Conservation (phyloP, 2,888 invertebrate genomes). For the Cantharis lateralis region DNA sequence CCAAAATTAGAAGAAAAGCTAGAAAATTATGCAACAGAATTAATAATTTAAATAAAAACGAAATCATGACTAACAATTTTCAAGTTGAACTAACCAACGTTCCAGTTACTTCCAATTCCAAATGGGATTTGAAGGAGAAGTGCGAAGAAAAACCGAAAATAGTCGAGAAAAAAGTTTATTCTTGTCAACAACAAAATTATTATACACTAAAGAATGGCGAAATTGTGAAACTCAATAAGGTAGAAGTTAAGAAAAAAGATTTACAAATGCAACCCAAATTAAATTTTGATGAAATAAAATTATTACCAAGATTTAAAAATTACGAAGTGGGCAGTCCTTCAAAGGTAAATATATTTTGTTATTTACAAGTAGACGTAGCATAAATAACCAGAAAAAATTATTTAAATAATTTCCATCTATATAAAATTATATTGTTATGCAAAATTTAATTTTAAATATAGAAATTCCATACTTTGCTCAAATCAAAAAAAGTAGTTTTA, state of each 20-base stretch:
- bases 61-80: slow-evolving; percentile 2
- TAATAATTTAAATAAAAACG: slow-evolving; percentile 7
- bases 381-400: too few species aligned
- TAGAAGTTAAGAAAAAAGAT: slow-evolving; percentile 50
- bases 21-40: slow-evolving; percentile 47
- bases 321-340: slow-evolving; percentile 61
- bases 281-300: slow-evolving; percentile 60
- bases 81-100: slow-evolving; percentile 16
- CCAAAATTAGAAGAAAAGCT: slow-evolving; percentile 57
- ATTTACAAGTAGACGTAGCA: too few species aligned
- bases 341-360: slow-evolving; percentile 49
- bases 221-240: slow-evolving; percentile 54
- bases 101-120: slow-evolving; percentile 21
- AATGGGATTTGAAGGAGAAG: slow-evolving; percentile 57
- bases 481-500: too few species aligned
- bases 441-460: too few species aligned
- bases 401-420: too few species aligned
- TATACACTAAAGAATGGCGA: slow-evolving; percentile 61
- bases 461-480: too few species aligned
- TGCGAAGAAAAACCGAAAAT: slow-evolving; percentile 12
- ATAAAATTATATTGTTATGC: too few species aligned
- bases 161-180: slow-evolving; percentile 36
- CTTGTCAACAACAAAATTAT: slow-evolving; percentile 51
- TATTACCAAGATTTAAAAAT: slow-evolving; percentile 60
- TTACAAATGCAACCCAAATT: slow-evolving; percentile 58